Conservation (phyloP, 2,113 vertebrate species). For the Cyanoderma ruficeps region DNA sequence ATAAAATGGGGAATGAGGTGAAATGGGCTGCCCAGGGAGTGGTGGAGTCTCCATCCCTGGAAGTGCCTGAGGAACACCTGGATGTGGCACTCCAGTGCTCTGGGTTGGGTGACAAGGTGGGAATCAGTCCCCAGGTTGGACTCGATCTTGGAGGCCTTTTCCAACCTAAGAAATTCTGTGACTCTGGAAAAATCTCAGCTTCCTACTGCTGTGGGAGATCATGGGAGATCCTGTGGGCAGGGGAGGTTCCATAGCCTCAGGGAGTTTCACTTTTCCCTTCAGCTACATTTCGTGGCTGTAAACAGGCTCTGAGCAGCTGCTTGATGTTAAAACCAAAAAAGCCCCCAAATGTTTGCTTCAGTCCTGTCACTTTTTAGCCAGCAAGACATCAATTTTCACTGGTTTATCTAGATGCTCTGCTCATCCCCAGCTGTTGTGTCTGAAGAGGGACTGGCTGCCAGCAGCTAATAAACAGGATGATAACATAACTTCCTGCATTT, state of each 20-base stretch:
- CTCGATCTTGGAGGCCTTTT: neutral
- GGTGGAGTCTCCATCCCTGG: neutral
- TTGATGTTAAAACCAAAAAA: neutral
- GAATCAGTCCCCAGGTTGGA: accelerated
- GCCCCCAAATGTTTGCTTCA: neutral
- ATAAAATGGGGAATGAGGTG: neutral
- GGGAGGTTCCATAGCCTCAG: neutral
- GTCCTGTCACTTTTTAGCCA: neutral
- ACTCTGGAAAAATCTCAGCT: neutral
- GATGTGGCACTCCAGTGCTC: neutral
- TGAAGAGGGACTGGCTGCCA: neutral
- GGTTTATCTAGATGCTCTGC: neutral
- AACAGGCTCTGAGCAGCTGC: neutral
- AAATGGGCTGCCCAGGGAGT: neutral
- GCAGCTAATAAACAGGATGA: neutral
- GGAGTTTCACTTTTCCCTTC: neutral
- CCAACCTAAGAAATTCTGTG: neutral
- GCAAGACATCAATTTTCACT: neutral
- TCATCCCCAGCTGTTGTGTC: neutral
- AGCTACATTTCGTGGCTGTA: neutral
- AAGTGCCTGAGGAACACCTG: neutral
- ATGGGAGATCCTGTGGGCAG: neutral
- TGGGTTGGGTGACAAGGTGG: neutral
- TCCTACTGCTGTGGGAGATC: neutral
- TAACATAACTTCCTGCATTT: neutral